These are phyloP conservation scores for Anguilla marmorata DNA, from an alignment of 2,797 vertebrate genomes.

Conservation along the genomic window DNA sequence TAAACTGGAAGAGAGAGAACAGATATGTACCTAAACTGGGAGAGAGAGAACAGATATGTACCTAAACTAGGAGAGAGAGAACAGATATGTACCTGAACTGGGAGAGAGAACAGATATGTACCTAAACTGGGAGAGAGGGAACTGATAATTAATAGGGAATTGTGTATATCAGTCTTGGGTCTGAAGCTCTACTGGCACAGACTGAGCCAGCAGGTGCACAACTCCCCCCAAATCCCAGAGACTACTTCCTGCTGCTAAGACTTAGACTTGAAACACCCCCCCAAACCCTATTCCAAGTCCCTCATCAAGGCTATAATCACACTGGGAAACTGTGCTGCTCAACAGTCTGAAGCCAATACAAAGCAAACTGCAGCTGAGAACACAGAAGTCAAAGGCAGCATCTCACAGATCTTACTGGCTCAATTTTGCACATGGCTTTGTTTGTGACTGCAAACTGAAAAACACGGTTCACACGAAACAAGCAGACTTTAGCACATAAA, in stretches of 20 bases:
- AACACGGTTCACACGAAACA: background rate
- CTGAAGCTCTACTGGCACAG: background rate
- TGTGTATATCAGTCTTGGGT: background rate
- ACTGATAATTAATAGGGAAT: background rate
- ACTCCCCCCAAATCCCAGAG: background rate
- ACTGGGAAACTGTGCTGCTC: background rate
- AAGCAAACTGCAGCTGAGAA: background rate
- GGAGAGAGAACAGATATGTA: background rate
- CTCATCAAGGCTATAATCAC: constrained; percentile 5
- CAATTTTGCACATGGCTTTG: background rate
- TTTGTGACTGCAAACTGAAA: background rate
- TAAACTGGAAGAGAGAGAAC: background rate
- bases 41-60: background rate
- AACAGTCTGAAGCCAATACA: background rate
- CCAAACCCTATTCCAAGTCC: background rate
- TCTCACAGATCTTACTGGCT: constrained; percentile 14
- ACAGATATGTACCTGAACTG: background rate
- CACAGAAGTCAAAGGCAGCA: background rate
- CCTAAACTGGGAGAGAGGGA: background rate
- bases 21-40: background rate
- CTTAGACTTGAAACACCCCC: background rate
- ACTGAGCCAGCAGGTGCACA: constrained; percentile 9
- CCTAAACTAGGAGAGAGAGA: background rate
- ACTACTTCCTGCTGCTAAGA: background rate
- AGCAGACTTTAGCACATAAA: background rate